These are phyloP conservation scores for Acanthurus tractus DNA, from an alignment of 2,797 vertebrate genomes.

Conservation along the genomic window DNA sequence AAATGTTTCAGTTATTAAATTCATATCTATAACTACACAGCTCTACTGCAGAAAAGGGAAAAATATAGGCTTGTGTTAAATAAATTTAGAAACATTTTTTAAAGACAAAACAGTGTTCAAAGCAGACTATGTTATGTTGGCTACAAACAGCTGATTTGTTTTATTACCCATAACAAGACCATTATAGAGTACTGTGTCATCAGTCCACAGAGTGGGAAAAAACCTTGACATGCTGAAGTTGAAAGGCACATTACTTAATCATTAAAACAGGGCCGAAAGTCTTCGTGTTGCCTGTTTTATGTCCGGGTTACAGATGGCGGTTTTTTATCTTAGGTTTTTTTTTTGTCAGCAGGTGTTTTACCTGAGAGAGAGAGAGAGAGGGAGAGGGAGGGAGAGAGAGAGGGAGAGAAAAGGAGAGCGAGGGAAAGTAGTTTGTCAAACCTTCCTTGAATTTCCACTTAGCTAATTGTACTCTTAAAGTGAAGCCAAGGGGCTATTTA, in stretches of 20 bases:
- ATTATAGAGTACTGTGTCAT: neutral
- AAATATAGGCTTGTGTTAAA: neutral
- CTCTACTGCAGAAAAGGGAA: neutral
- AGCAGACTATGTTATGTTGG: neutral
- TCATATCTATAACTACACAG: too few relatives aligned
- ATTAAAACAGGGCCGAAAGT: neutral
- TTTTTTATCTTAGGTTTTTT: too few relatives aligned
- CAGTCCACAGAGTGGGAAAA: neutral
- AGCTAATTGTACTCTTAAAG: constrained; percentile 15
- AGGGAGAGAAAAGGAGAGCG: neutral
- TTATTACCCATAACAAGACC: neutral
- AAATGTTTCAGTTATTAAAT: constrained; percentile 1
- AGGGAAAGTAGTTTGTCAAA: constrained; percentile 33
- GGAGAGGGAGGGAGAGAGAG: neutral
- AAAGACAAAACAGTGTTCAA: neutral
- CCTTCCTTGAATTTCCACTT: constrained; percentile 13
- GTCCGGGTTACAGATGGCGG: too few relatives aligned
- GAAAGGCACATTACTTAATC: neutral
- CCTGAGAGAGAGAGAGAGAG: constrained; percentile 21
- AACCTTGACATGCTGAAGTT: neutral
- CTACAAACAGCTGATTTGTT: neutral
- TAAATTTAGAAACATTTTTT: neutral
- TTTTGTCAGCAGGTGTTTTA: constrained; percentile 50
- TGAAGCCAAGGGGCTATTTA: constrained; percentile 7
- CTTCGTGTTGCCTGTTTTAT: neutral